Base-by-base conservation (phyloP, 2,797 vertebrate species). In the Dendrocincla tyrannina region DNA sequence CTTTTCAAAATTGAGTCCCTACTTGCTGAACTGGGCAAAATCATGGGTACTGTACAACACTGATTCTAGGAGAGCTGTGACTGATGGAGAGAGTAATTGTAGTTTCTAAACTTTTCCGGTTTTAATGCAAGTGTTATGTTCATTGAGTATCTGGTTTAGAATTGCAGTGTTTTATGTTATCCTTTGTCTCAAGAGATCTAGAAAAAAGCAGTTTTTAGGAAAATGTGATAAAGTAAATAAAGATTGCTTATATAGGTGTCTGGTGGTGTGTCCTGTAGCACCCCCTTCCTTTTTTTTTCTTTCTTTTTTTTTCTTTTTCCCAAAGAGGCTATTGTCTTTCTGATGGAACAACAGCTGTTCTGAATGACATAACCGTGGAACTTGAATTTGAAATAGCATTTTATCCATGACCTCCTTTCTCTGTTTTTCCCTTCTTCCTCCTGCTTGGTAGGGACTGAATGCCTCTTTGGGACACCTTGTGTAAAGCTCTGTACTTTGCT, bases 321-420 rank as follows among this genome's bases (percentile, higher is more conserved):
- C 3, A 72, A 85, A 69, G 41, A 72, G 32, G 4, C 74, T 69
- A 2, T 88, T 85, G 85, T 85, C 22, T 79, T 93, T 39, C 52
- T 70, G 33, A 53, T 52, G 55, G 46, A 82, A 55, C 86, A 92
- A 32, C 39, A 79, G 84, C 74, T 90, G 47, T 91, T 92, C 46
- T 81, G 58, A 89, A 68, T 85, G 82, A 74, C 56, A 11, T 33
- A 88, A 77, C 60, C 86, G n/a, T 84, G 75, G 27, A 66, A 62
- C 50, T 81, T 81, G 80, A 85, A 75, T 78, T 75, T 44, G 41
- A 86, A 83, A 52, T 13, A 56, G 18, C 24, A 14, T 80, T 73
- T 88, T 88, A 70, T 69, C 39, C 20, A 2, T 91, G 27, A 46
- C 14, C 3, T 5, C 2, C 5, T 62, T 88, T 87, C 39, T 75